phyloP scores from a whole-genome alignment of 2,113 vertebrate genomes.

The Chascanopsetta lugubris region DNA sequence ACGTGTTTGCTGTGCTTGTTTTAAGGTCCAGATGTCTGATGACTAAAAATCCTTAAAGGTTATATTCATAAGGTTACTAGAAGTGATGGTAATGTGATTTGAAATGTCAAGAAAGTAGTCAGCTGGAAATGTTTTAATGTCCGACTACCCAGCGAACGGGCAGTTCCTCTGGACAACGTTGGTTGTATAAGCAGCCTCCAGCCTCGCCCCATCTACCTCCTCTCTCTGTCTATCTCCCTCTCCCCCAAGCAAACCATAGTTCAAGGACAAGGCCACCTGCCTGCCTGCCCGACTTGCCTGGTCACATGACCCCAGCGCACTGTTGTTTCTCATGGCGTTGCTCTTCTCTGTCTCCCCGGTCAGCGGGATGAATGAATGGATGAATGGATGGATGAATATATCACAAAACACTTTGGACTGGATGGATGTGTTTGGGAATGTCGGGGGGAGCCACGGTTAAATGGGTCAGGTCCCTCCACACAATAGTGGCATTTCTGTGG shows the following conservation, averaged over 20 bases:
- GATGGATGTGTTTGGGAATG: conserved; percentile 70
- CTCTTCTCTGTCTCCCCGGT: conserved; percentile 83
- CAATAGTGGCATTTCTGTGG: conserved; percentile 70
- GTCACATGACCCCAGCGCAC: conserved; percentile 87
- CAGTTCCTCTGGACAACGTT: background rate
- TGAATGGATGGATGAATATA: conserved; percentile 69
- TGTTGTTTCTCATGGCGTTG: conserved; percentile 89
- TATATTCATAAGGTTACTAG: background rate
- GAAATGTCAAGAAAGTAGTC: background rate
- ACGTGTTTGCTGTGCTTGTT: background rate
- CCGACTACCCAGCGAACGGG: too few relatives aligned
- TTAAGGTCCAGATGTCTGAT: background rate
- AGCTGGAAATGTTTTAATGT: conserved; percentile 9
- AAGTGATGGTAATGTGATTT: conserved; percentile 1
- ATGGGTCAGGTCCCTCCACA: conserved; percentile 76
- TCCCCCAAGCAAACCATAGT: conserved; percentile 38
- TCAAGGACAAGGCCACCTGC: conserved; percentile 81
- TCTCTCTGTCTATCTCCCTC: conserved; percentile 1
- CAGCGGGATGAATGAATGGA: conserved; percentile 81
- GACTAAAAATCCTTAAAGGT: background rate
- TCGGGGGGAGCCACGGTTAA: conserved; percentile 60
- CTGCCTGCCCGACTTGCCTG: conserved; percentile 42
- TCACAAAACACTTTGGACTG: conserved; percentile 69
- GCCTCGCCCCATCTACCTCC: conserved; percentile 30
- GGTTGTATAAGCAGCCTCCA: conserved; percentile 14